Evolutionary conservation across 2,797 vertebrate species (phyloP).

Genomic region (Rhinichthys osculus): DNA sequence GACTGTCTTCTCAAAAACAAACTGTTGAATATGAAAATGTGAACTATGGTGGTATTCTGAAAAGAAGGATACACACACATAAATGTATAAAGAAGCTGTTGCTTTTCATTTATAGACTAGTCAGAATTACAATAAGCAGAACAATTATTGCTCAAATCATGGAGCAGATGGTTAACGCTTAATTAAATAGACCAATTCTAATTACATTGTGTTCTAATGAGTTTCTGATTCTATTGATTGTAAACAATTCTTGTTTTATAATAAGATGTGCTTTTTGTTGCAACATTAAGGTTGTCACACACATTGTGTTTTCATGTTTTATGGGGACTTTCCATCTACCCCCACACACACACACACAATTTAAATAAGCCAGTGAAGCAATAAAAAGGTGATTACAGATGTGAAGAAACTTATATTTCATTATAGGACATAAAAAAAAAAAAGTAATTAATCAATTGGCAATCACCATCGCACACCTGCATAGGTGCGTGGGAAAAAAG

Average conservation of each 20-base stretch:
- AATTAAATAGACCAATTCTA: neutral
- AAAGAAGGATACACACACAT: neutral
- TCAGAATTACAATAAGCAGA: neutral
- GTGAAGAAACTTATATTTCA: neutral
- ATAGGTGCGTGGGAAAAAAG: too few species aligned
- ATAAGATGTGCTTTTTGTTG: neutral
- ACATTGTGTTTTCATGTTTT: too few species aligned
- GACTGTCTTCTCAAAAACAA: neutral
- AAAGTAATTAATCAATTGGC: too few species aligned
- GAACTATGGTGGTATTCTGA: neutral
- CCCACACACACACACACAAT: neutral
- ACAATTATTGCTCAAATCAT: neutral
- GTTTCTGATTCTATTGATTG: neutral
- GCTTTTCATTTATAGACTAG: neutral
- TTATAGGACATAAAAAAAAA: too few species aligned
- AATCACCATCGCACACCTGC: too few species aligned
- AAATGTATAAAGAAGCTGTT: neutral
- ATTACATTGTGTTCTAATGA: neutral
- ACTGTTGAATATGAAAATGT: conserved; percentile 19
- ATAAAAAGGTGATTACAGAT: neutral
- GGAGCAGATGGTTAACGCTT: neutral
- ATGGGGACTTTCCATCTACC: too few species aligned
- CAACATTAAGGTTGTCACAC: neutral
- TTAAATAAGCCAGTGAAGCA: neutral
- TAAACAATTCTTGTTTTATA: neutral